Percentiles rank a stretch among this genome's conserved stretches.
Conservation (phyloP, 2,113 vertebrate species). For the Erythrocebus patas region DNA sequence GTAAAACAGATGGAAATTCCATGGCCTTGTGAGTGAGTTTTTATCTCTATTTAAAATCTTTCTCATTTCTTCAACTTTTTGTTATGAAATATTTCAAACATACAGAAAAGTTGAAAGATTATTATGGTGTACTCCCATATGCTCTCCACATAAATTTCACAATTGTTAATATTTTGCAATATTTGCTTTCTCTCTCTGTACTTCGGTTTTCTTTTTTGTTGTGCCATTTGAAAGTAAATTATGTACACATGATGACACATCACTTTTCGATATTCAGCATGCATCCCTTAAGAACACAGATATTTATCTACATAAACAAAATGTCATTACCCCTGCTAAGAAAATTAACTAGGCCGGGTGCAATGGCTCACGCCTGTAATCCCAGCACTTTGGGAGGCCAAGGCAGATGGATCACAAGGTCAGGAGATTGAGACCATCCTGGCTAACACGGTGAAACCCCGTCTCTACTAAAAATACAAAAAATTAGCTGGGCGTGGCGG, state of each 20-base stretch:
- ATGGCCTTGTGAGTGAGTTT: background rate
- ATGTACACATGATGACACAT: background rate
- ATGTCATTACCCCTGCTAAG: background rate
- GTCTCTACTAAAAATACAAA: too few relatives aligned
- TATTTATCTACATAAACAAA: background rate
- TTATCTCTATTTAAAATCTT: background rate
- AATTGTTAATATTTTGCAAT: background rate
- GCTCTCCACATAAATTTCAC: background rate
- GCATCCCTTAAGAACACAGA: background rate
- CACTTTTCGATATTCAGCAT: background rate
- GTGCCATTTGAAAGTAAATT: background rate
- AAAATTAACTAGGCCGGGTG: background rate
- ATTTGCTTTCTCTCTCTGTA: background rate
- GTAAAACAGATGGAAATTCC: background rate
- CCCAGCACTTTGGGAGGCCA: too few relatives aligned
- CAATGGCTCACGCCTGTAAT: too few relatives aligned
- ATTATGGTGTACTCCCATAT: background rate
- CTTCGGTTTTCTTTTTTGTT: background rate
- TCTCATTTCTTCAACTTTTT: background rate
- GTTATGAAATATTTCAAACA: slow-evolving; percentile 15
- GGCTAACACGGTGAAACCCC: too few relatives aligned
- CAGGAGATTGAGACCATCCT: too few relatives aligned
- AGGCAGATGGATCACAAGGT: too few relatives aligned
- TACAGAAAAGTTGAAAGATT: background rate
- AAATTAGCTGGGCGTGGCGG: too few relatives aligned